Evolutionary conservation across 1,140 invertebrate species (phyloP).

Genomic region (Pachypsylla venusta): DNA sequence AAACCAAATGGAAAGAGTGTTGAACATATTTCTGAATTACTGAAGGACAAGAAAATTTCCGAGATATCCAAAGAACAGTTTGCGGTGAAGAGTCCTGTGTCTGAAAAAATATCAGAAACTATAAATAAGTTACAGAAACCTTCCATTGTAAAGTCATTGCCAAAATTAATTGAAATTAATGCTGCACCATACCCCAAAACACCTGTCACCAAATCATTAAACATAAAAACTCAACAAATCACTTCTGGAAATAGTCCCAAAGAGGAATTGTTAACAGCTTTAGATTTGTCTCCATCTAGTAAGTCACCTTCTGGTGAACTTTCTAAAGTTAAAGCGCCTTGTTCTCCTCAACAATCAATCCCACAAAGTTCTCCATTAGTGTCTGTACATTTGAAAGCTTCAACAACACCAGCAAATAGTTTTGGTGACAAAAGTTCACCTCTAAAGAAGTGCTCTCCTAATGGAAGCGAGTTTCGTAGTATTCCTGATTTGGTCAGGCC

Average conservation of each 20-base stretch:
- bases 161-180: conserved; percentile 1
- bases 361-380: neutral
- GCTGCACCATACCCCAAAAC: neutral
- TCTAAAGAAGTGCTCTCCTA: neutral
- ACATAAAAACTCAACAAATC: conserved; percentile 1
- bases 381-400: neutral
- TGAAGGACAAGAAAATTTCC: neutral
- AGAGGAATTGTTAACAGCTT: neutral
- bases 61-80: too few species aligned
- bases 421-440: neutral
- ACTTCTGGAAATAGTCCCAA: neutral
- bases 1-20: neutral
- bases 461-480: neutral
- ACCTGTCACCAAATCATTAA: neutral
- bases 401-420: neutral
- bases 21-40: neutral
- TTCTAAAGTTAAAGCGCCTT: neutral
- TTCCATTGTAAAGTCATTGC: neutral
- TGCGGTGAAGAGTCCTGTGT: neutral
- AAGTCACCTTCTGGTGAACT: neutral
- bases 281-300: neutral
- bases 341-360: neutral
- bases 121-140: neutral
- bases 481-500: neutral
- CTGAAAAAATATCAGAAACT: neutral